phyloP scores from a whole-genome alignment of 1,140 invertebrate species.

The Apis mellifera region Amel_HAv3.1 CM009936.2:17339001-17339500 shows the following conservation, averaged over 20 bases:
- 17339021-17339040: neutral
- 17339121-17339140: no score
- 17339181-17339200: no score
- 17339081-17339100: neutral
- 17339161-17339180: no score
- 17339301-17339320: slow-evolving; percentile 66
- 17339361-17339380: slow-evolving; percentile 58
- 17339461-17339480: slow-evolving; percentile 53
- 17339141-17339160: no score
- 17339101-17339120: neutral
- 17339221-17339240: neutral
- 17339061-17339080: neutral
- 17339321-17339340: slow-evolving; percentile 66
- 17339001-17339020: neutral
- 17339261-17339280: slow-evolving; percentile 59
- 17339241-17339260: slow-evolving; percentile 45
- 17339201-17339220: neutral
- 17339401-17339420: slow-evolving; percentile 16
- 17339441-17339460: slow-evolving; percentile 5
- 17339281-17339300: slow-evolving; percentile 35
- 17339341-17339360: slow-evolving; percentile 57
- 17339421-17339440: slow-evolving; percentile 13
- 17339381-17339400: slow-evolving; percentile 30
- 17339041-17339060: neutral
- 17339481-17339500: no score